Conservation (phyloP, 1,140 invertebrate genomes). For the Drosophila neocordata region DNA sequence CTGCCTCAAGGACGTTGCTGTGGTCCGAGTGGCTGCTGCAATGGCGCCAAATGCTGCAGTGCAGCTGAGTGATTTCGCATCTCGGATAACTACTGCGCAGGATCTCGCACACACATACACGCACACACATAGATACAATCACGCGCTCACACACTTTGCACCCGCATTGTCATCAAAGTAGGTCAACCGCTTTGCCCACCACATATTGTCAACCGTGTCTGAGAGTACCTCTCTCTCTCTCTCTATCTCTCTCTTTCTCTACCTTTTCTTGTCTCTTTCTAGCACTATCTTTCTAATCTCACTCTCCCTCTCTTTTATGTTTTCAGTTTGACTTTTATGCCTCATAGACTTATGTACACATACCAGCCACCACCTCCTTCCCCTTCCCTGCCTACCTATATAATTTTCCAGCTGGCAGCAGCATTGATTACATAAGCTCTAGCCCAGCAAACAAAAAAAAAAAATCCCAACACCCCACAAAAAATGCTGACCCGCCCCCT, state of each 20-base stretch:
- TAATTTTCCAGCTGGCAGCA: conserved; percentile 49
- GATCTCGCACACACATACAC: conserved; percentile 46
- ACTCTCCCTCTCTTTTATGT: conserved; percentile 17
- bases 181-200: conserved; percentile 65
- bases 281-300: neutral
- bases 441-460: neutral
- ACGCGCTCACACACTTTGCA: conserved; percentile 44
- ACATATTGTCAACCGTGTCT: conserved; percentile 53
- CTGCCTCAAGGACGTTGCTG: conserved; percentile 68
- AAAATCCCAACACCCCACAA: neutral
- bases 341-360: too few species aligned
- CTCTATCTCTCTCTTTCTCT: conserved; percentile 12
- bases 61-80: conserved; percentile 48
- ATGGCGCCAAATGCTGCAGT: conserved; percentile 64
- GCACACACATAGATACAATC: conserved; percentile 29
- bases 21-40: conserved; percentile 45
- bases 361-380: neutral
- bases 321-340: conserved; percentile 28
- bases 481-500: conserved; percentile 31
- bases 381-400: neutral
- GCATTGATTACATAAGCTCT: conserved; percentile 69
- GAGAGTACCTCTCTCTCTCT: conserved; percentile 42
- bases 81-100: conserved; percentile 59
- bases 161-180: conserved; percentile 72
- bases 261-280: neutral